Conservation (phyloP, 2,888 invertebrate genomes). For the Capitulum mitella region DNA sequence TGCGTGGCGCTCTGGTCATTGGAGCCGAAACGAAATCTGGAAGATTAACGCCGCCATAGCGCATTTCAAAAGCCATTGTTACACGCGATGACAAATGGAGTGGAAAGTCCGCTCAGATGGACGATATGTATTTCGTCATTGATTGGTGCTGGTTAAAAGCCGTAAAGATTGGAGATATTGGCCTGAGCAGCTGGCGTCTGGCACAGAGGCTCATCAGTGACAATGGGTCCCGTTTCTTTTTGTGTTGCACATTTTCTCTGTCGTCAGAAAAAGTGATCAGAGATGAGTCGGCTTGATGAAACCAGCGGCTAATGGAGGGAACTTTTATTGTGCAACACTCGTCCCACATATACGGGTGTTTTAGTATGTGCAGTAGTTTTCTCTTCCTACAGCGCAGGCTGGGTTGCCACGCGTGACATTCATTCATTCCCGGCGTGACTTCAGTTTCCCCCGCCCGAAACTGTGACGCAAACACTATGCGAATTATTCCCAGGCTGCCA, state of each 20-base stretch:
- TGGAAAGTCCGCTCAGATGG: neutral
- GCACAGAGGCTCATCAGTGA: too few species aligned
- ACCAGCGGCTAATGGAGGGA: neutral
- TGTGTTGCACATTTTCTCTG: neutral
- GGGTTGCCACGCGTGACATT: too few species aligned
- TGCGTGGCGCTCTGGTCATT: too few species aligned
- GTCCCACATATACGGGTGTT: neutral
- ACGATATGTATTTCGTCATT: neutral
- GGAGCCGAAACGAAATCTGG: too few species aligned
- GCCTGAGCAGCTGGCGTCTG: neutral
- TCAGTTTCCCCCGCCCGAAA: too few species aligned
- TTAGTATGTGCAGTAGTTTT: too few species aligned
- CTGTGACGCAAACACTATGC: too few species aligned
- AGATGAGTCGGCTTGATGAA: neutral
- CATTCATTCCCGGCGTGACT: too few species aligned
- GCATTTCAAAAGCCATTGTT: constrained; percentile 9
- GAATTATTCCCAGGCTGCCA: too few species aligned
- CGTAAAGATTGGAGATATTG: neutral
- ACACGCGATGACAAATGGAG: neutral
- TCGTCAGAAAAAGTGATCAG: neutral
- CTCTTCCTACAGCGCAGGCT: too few species aligned
- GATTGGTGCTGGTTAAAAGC: constrained; percentile 7
- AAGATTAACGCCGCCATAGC: neutral
- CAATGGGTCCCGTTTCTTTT: too few species aligned
- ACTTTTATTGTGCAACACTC: neutral